Conservation (phyloP, 2,113 vertebrate genomes). For the Dromiciops gliroides region DNA sequence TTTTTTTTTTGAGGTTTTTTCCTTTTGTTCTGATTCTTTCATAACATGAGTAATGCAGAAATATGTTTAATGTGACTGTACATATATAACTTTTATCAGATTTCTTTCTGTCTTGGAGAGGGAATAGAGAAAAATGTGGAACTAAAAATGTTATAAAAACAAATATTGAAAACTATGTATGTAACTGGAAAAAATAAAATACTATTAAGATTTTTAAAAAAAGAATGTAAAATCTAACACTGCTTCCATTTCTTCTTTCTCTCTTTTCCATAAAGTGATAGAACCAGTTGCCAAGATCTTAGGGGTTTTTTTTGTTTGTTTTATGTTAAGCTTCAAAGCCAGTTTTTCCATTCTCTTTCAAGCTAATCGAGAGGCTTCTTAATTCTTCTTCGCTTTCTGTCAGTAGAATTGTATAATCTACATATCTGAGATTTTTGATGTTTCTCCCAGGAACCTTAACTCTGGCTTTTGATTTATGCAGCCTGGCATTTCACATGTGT, state of each 20-base stretch:
- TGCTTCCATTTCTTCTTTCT: background rate
- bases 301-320: background rate
- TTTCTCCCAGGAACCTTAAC: background rate
- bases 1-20: no score
- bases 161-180: no score
- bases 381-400: background rate
- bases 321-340: background rate
- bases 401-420: background rate
- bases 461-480: background rate
- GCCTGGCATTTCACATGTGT: background rate
- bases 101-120: no score
- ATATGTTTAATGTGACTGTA: no score
- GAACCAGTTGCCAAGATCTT: background rate
- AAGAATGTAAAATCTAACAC: background rate
- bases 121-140: no score
- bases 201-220: no score
- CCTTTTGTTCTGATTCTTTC: no score
- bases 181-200: no score
- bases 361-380: background rate
- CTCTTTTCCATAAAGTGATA: background rate
- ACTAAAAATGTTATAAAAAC: no score
- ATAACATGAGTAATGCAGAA: no score
- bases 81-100: no score
- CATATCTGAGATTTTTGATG: background rate
- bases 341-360: background rate